Conservation (phyloP, 23 tunicate species). For the Trididemnum nubilum region DNA sequence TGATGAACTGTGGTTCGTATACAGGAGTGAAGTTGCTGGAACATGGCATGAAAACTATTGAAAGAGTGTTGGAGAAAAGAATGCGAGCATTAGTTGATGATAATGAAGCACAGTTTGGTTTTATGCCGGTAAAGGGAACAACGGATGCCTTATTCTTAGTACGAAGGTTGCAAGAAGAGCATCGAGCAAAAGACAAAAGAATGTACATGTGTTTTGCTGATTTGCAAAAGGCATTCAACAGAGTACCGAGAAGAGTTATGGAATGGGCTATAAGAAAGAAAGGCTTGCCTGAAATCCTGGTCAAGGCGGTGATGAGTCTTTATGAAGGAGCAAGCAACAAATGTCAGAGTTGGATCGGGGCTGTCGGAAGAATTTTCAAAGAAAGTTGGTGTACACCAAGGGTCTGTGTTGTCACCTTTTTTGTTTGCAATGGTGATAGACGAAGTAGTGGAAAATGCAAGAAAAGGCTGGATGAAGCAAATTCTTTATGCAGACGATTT, state of each 20-base stretch:
- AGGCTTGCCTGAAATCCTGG: background rate
- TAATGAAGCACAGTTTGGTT: slow-evolving; percentile 10
- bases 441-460: background rate
- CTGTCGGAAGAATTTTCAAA: slow-evolving; percentile 8
- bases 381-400: background rate
- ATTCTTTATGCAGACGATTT: background rate
- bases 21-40: slow-evolving; percentile 25
- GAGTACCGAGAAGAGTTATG: slow-evolving; percentile 15
- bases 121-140: slow-evolving; percentile 19
- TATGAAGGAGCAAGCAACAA: background rate
- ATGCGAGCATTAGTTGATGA: background rate
- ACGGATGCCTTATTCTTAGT: slow-evolving; percentile 5
- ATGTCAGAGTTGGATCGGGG: slow-evolving; percentile 11
- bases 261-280: slow-evolving; percentile 13
- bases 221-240: slow-evolving; percentile 21
- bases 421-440: slow-evolving; percentile 19
- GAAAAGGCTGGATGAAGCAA: background rate
- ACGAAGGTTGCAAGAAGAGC: background rate
- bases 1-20: slow-evolving; percentile 14
- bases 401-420: slow-evolving; percentile 17
- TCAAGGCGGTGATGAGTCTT: background rate
- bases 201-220: slow-evolving; percentile 29
- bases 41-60: slow-evolving; percentile 16
- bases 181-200: background rate
- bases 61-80: slow-evolving; percentile 16